Conservation (phyloP, 1,140 invertebrate genomes). For the Scaptodrosophila lebanonensis region DNA sequence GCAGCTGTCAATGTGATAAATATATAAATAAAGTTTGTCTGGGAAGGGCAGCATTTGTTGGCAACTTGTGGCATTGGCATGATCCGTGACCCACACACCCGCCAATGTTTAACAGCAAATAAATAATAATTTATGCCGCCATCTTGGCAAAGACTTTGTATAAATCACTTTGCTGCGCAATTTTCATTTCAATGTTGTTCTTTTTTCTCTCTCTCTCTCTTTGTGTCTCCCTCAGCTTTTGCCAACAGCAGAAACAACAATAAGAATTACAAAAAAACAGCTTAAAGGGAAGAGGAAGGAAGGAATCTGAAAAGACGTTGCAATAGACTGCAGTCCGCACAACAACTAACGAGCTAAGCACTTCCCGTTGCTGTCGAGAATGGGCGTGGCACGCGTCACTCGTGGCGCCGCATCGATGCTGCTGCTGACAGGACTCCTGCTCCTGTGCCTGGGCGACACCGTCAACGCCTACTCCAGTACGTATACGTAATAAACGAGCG, state of each 20-base stretch:
- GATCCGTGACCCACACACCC: background rate
- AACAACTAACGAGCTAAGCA: too few relatives aligned
- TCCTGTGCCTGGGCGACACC: conserved; percentile 30
- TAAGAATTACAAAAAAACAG: conserved; percentile 37
- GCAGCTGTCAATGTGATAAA: conserved; percentile 71
- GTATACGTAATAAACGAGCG: conserved; percentile 48
- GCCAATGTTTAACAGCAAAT: background rate
- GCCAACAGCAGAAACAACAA: conserved; percentile 20
- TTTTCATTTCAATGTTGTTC: conserved; percentile 3
- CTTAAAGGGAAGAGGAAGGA: too few relatives aligned
- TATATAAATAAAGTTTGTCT: too few relatives aligned
- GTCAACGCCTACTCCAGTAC: conserved; percentile 74
- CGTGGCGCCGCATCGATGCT: conserved; percentile 15
- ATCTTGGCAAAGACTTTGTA: conserved; percentile 8
- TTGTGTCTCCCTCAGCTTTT: conserved; percentile 6
- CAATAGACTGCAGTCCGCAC: too few relatives aligned
- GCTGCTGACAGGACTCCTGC: conserved; percentile 33
- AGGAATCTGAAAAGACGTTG: too few relatives aligned
- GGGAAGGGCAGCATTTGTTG: too few relatives aligned
- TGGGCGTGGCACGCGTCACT: conserved; percentile 52
- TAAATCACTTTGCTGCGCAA: conserved; percentile 11
- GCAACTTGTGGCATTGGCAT: conserved; percentile 43
- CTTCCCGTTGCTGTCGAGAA: conserved; percentile 1
- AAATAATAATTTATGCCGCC: conserved; percentile 6
- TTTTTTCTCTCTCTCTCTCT: background rate